Evolutionary conservation across 2,113 vertebrate genomes (phyloP).

Genomic region (Festucalex cinctus): DNA sequence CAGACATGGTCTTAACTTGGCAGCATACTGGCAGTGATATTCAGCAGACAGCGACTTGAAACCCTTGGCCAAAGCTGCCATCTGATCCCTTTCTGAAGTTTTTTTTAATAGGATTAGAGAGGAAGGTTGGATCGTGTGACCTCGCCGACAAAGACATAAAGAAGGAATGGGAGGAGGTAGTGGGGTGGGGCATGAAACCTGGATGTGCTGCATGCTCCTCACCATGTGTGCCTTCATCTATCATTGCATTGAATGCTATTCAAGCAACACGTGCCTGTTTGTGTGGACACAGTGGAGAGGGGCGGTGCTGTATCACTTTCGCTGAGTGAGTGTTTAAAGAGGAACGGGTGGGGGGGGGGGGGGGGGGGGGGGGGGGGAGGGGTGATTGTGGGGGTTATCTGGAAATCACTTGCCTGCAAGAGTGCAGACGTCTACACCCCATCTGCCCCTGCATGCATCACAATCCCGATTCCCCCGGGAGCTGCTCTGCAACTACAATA

Average conservation of each 20-base stretch:
- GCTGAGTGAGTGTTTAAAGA: constrained; percentile 24
- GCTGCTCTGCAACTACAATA: constrained; percentile 26
- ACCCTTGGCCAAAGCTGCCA: constrained; percentile 37
- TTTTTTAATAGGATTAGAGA: constrained; percentile 61
- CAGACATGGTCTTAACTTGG: neutral
- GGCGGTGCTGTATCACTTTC: constrained; percentile 43
- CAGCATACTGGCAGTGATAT: constrained; percentile 2
- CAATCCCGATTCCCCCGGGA: constrained; percentile 32
- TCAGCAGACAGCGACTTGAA: constrained; percentile 14
- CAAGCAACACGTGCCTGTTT: constrained; percentile 52
- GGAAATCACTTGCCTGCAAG: constrained; percentile 46
- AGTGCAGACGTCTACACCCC: constrained; percentile 41
- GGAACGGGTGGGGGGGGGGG: neutral
- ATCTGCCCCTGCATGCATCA: constrained; percentile 50
- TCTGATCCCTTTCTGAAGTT: constrained; percentile 44
- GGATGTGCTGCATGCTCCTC: constrained; percentile 22
- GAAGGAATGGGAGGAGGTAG: constrained; percentile 19
- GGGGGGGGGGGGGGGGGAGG: constrained; percentile 1
- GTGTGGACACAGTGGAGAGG: constrained; percentile 25
- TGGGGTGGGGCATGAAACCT: constrained; percentile 13
- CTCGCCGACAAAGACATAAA: constrained; percentile 40
- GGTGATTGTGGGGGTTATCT: constrained; percentile 25
- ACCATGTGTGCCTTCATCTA: constrained; percentile 46
- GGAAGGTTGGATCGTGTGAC: constrained; percentile 44
- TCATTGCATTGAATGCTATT: constrained; percentile 56